A percentile compares a stretch with the other conserved stretches of the same genome.
These are phyloP conservation scores for Harlomillsia oculata DNA, from an alignment of 1,140 invertebrate species.

Conservation along the genomic window DNA sequence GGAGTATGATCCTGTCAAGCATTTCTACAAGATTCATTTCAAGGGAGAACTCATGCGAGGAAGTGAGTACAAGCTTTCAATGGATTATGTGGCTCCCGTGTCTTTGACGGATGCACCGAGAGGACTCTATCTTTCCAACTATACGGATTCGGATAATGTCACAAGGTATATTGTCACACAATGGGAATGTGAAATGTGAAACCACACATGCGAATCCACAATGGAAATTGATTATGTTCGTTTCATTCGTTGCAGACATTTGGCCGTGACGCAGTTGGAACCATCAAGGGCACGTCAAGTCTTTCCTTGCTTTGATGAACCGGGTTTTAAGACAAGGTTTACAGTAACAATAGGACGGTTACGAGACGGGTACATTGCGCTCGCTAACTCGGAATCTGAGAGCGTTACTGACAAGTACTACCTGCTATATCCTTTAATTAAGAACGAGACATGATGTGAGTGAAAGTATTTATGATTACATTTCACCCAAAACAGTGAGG, in stretches of 20 bases:
- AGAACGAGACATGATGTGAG: too few relatives aligned
- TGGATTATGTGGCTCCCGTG: slow-evolving; percentile 4
- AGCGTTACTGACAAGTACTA: too few relatives aligned
- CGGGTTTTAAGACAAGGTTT: slow-evolving; percentile 10
- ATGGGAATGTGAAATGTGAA: not conserved
- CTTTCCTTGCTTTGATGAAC: slow-evolving; percentile 23
- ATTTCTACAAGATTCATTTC: slow-evolving; percentile 8
- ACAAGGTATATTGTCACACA: not conserved
- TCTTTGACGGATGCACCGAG: not conserved
- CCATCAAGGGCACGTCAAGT: slow-evolving; percentile 4
- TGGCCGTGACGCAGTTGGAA: slow-evolving; percentile 7
- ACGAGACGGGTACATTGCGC: not conserved
- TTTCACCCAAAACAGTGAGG: too few relatives aligned
- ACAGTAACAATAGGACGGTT: slow-evolving; percentile 8
- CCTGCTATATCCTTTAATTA: too few relatives aligned
- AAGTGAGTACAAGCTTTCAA: slow-evolving; percentile 6
- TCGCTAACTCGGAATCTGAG: too few relatives aligned
- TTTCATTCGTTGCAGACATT: not conserved
- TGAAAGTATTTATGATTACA: too few relatives aligned
- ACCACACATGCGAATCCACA: not conserved
- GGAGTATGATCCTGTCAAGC: not conserved
- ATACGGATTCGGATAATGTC: not conserved
- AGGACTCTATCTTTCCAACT: slow-evolving; percentile 10
- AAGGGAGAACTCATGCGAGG: not conserved
- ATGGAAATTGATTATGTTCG: not conserved